phyloP scores from a whole-genome alignment of 2,888 invertebrate genomes.

The Thecophora atra region DNA sequence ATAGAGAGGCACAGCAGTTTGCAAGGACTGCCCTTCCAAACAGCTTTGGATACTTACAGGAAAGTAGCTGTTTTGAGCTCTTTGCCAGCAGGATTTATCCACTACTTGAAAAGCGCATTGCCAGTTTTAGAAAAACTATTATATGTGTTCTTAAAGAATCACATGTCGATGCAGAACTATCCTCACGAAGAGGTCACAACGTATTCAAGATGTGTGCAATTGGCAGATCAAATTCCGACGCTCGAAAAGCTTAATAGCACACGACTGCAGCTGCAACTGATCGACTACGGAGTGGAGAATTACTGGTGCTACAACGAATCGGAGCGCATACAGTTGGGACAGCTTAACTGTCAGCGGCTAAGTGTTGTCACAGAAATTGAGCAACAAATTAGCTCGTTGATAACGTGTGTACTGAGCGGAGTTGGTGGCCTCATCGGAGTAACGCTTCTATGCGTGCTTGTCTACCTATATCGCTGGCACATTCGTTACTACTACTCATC shows the following conservation, averaged over 20 bases:
- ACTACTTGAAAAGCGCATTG: conserved; percentile 47
- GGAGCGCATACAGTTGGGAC: conserved; percentile 52
- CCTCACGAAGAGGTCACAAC: neutral
- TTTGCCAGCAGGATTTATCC: conserved; percentile 42
- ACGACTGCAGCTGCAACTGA: conserved; percentile 56
- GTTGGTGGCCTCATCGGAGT: conserved; percentile 48
- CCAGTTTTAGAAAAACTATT: conserved; percentile 46
- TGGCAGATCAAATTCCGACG: neutral
- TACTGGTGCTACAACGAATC: conserved; percentile 65
- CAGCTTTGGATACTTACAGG: neutral
- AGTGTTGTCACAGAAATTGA: conserved; percentile 39
- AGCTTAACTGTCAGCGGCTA: conserved; percentile 50
- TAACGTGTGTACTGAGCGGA: conserved; percentile 47
- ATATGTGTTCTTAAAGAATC: conserved; percentile 33
- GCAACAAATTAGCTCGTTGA: conserved; percentile 46
- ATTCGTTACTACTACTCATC: conserved; percentile 71
- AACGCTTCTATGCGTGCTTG: conserved; percentile 49
- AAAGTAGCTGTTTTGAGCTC: conserved; percentile 39
- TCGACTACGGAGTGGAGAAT: conserved; percentile 61
- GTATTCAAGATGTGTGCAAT: neutral
- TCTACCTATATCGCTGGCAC: conserved; percentile 69
- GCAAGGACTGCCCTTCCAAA: neutral
- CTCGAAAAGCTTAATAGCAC: conserved; percentile 46
- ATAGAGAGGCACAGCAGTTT: neutral
- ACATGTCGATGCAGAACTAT: conserved; percentile 42